Percentiles rank a stretch among this genome's conserved stretches.
Conservation (phyloP, 2,113 vertebrate species). For the Trogon melanurus region DNA sequence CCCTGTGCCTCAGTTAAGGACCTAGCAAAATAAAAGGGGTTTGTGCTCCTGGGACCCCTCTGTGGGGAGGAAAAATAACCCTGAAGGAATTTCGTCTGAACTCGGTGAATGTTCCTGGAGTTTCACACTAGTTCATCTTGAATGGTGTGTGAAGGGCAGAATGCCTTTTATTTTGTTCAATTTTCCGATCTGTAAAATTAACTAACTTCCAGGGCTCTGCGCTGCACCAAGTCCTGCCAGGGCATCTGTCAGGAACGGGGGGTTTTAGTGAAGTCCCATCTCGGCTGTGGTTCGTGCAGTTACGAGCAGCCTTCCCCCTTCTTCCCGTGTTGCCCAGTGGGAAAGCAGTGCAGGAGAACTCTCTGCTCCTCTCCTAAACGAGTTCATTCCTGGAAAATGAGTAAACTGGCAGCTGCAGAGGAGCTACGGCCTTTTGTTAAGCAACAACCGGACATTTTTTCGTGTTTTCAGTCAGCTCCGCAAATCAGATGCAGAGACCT, state of each 20-base stretch:
- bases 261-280: accelerated
- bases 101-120: not conserved
- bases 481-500: not conserved
- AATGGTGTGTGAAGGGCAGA: not conserved
- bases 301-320: accelerated
- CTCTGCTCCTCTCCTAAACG: not conserved
- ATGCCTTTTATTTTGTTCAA: not conserved
- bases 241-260: accelerated
- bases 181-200: not conserved
- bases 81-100: not conserved
- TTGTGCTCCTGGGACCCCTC: not conserved
- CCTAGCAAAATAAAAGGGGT: not conserved
- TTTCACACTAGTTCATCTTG: not conserved
- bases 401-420: slow-evolving; percentile 20
- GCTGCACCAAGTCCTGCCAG: not conserved
- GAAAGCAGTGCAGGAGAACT: not conserved
- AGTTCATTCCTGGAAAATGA: slow-evolving; percentile 41
- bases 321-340: not conserved
- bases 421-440: not conserved
- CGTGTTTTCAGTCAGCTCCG: not conserved
- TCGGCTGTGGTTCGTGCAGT: not conserved
- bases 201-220: not conserved
- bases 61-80: not conserved
- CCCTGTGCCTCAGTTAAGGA: not conserved
- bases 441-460: not conserved